Conservation (phyloP, 2,888 invertebrate genomes). For the Crioceris asparagi region DNA sequence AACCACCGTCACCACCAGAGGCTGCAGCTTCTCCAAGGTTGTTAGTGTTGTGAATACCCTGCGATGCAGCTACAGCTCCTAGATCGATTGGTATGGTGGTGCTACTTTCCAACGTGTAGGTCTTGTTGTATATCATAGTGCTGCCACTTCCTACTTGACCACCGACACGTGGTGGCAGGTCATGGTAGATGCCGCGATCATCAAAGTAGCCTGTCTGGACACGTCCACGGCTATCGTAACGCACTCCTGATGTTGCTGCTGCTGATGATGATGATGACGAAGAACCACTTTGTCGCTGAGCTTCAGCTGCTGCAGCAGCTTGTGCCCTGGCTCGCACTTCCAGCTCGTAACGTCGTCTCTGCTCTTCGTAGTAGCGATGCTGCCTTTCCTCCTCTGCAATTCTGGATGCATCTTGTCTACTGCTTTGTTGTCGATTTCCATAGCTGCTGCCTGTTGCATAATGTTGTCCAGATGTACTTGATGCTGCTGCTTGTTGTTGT, state of each 20-base stretch:
- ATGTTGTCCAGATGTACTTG: no score
- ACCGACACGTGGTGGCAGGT: conserved; percentile 6
- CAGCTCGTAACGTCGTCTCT: no score
- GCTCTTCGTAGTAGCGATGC: no score
- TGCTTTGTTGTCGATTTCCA: background rate
- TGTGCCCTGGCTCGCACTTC: no score
- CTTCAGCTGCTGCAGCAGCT: no score
- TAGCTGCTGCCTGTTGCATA: conserved; percentile 3
- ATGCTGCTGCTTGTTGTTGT: no score
- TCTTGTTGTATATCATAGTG: conserved; percentile 13
- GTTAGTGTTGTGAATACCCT: conserved; percentile 2
- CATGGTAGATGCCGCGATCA: conserved; percentile 11
- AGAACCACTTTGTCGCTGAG: conserved; percentile 7
- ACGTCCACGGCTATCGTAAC: conserved; percentile 1
- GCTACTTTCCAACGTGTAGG: conserved; percentile 14
- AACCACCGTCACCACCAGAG: conserved; percentile 23
- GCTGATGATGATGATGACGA: no score
- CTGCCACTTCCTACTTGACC: background rate
- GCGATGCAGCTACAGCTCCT: conserved; percentile 6
- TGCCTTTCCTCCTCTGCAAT: no score
- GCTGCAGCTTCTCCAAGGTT: conserved; percentile 15
- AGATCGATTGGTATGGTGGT: conserved; percentile 15
- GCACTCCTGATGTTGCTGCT: no score
- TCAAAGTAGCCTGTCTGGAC: conserved; percentile 11
- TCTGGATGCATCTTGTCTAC: conserved; percentile 11